Percentiles rank a stretch among this genome's conserved stretches.
Evolutionary conservation across 2,797 vertebrate genomes (phyloP).

Genomic region (Aplochiton taeniatus): DNA sequence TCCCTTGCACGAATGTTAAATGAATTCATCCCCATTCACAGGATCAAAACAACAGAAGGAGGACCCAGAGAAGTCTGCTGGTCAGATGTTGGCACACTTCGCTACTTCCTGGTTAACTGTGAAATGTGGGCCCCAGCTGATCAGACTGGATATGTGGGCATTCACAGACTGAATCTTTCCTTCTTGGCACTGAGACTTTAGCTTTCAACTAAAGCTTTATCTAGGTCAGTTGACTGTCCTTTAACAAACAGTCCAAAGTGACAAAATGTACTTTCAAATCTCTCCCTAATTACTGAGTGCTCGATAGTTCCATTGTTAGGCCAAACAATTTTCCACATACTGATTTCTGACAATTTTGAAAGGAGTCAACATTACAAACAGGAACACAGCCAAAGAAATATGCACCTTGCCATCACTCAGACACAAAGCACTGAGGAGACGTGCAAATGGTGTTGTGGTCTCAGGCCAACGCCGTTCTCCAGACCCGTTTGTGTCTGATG

Average conservation of each 20-base stretch:
- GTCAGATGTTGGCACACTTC: constrained; percentile 55
- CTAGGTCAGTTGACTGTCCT: too few species aligned
- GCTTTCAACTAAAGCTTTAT: too few species aligned
- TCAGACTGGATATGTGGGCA: constrained; percentile 3
- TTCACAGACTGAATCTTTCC: too few species aligned
- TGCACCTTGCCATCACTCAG: constrained; percentile 43
- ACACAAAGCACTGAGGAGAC: constrained; percentile 17
- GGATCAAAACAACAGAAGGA: constrained; percentile 45
- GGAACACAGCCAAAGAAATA: background rate
- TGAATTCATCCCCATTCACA: constrained; percentile 41
- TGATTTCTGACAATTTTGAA: too few species aligned
- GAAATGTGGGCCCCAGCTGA: constrained; percentile 37
- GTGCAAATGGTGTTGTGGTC: constrained; percentile 24
- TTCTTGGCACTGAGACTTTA: too few species aligned
- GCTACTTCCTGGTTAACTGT: constrained; percentile 28
- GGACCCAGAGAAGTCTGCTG: constrained; percentile 46
- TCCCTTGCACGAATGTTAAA: constrained; percentile 40
- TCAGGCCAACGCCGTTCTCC: constrained; percentile 33
- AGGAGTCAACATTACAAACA: background rate
- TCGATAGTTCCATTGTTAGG: too few species aligned
- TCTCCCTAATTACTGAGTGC: too few species aligned
- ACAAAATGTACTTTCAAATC: too few species aligned
- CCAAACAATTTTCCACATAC: too few species aligned
- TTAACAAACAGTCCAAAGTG: too few species aligned
- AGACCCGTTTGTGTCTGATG: constrained; percentile 42